Evolutionary conservation across 2,797 vertebrate genomes (phyloP).

Genomic region (Sphaeramia orbicularis): DNA sequence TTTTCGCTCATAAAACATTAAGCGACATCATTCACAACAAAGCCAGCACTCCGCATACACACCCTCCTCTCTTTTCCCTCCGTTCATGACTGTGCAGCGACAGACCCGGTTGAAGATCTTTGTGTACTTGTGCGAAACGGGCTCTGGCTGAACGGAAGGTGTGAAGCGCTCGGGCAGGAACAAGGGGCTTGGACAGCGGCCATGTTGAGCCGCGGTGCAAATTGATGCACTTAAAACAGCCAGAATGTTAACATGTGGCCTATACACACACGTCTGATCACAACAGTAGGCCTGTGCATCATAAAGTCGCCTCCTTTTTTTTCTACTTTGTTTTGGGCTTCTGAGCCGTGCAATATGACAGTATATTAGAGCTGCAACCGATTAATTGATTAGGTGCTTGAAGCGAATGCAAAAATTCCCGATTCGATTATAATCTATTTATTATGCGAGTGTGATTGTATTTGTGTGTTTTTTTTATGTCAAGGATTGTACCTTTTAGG

Average conservation of each 20-base stretch:
- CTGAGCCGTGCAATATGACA: no score
- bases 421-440: no score
- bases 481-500: no score
- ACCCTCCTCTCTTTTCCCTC: slow-evolving; percentile 9
- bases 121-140: slow-evolving; percentile 31
- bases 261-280: neutral
- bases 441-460: no score
- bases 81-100: slow-evolving; percentile 15
- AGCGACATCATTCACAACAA: slow-evolving; percentile 15
- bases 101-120: slow-evolving; percentile 18
- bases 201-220: slow-evolving; percentile 30
- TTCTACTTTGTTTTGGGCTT: no score
- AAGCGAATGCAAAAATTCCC: no score
- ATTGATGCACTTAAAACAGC: slow-evolving; percentile 12
- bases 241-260: slow-evolving; percentile 15
- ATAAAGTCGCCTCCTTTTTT: no score
- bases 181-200: slow-evolving; percentile 36
- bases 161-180: slow-evolving; percentile 15
- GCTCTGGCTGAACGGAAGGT: slow-evolving; percentile 23
- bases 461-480: no score
- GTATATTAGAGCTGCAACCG: no score
- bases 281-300: no score
- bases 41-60: neutral
- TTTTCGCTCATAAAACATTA: slow-evolving; percentile 43
- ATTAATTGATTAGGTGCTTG: no score